Base-by-base conservation (phyloP, 2,888 invertebrate genomes). In the Mythimna impura region DNA sequence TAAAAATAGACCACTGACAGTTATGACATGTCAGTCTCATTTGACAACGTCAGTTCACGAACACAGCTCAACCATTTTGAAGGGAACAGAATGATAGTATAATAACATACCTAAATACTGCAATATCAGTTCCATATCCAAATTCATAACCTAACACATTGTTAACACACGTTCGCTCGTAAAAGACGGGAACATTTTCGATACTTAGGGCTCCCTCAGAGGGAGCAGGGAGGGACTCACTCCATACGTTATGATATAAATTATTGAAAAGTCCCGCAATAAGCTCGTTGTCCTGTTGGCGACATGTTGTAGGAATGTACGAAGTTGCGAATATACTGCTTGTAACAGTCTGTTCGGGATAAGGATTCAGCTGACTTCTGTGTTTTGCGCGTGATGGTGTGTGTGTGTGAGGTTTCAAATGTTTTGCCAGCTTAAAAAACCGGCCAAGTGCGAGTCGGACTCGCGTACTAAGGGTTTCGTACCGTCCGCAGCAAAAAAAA, bases 241-340 rank as follows among this genome's bases (percentile, higher is more conserved):
- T 74, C 61, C 73, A 89, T 90, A 87, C 90, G 92, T 92, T 92
- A 90, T 89, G 88, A 89, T 91, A 93, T 94, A 94, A 94, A 93
- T 94, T 94, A 94, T 94, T 93, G 94, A 93, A 94, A 94, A 94
- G 93, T 94, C 90, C 90, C 86, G 92, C 91, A 90, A 93, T 94
- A 94, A 93, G 93, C 91, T 88, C 76, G 73, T 68, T 79, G 76
- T 87, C 78, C 86, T 76, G 65, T 83, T 78, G 90, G 94, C 94
- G 91, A 91, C 94, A 94, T 90, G 86, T 94, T 91, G 93, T 84
- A 85, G 77, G 84, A 94, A 94, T 94, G 93, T 92, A 88, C 90
- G 81, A 94, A 94, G 89, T 94, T 94, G 90, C 89, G 92, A 92
- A 94, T 94, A 92, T 90, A 94, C 91, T 94, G 93, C 89, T 87